Conservation (phyloP, 1,140 invertebrate species). For the Drosophila cardini region DNA sequence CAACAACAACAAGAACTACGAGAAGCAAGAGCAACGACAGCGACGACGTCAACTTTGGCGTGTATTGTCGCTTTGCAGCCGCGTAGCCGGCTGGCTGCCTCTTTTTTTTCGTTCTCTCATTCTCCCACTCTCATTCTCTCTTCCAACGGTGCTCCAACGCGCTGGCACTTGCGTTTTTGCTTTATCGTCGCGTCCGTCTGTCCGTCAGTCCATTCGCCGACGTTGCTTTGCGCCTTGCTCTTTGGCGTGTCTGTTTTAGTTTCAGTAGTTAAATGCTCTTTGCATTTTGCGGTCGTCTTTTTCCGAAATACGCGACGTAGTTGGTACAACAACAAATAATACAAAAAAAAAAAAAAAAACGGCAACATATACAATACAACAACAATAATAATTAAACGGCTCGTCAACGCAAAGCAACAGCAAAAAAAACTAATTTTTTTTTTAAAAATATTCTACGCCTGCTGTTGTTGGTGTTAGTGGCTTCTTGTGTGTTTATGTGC, state of each 20-base stretch:
- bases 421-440: constrained; percentile 24
- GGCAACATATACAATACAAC: constrained; percentile 32
- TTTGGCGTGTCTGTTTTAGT: constrained; percentile 53
- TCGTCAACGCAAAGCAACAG: constrained; percentile 45
- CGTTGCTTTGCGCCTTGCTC: constrained; percentile 47
- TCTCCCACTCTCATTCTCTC: constrained; percentile 11
- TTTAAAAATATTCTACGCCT: constrained; percentile 65
- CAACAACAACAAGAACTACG: constrained; percentile 12
- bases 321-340: constrained; percentile 52
- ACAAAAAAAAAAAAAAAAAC: constrained; percentile 36
- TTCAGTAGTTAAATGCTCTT: constrained; percentile 77
- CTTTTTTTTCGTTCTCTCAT: not conserved
- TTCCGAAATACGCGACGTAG: constrained; percentile 74
- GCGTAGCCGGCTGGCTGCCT: constrained; percentile 34
- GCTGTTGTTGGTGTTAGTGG: constrained; percentile 45
- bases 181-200: constrained; percentile 24
- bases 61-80: constrained; percentile 47
- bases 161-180: constrained; percentile 44
- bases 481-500: constrained; percentile 26
- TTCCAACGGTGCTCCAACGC: constrained; percentile 35
- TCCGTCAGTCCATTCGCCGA: constrained; percentile 27
- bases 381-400: constrained; percentile 27
- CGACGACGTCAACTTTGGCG: constrained; percentile 18
- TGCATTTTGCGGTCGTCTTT: constrained; percentile 77
- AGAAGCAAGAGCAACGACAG: not conserved